Base-by-base conservation (phyloP, 2,113 vertebrate genomes). In the Panurus biarmicus region DNA sequence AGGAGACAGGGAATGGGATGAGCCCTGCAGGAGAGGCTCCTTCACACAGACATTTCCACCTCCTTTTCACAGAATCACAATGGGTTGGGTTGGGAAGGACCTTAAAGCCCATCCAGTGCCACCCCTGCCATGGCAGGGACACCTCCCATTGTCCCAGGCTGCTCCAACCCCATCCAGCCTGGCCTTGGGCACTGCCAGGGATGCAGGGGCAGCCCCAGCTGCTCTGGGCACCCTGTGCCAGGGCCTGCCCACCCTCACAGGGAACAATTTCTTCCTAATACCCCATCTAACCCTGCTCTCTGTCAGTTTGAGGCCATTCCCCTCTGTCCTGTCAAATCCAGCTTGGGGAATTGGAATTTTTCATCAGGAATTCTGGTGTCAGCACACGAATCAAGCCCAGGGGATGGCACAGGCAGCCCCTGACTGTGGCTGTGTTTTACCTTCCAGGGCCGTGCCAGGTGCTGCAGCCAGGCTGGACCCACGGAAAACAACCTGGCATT, bases 231-330 rank as follows among this genome's bases (percentile, higher is more conserved):
- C 17, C 14, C 31, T 56, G n/a, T 73, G 28, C 40, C 42, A 64
- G n/a, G 14, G 14, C 9, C n/a, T 38, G 10, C 7, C 4, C 40
- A 40, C 10, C 47, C 10, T 47, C 24, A 20, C 48, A 78, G 20
- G 4, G 3, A 31, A 6, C 0, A 17, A 35, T 12, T 40, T 4
- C 24, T 14, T 17, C 57, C 4, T 9, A 17, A 29, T 7, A 5
- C 11, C n/a, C n/a, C 17, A 31, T 8, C 42, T 35, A 15, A 56
- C 26, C 13, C 35, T 14, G 0, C 9, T 7, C 28, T n/a, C 12
- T 14, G 14, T 12, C 65, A 47, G 10, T 40, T 29, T 71, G 74
- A 62, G 35, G 16, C 25, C 57, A 12, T 62, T 64, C 29, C 7
- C n/a, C 29, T 47, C 6, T 61, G 26, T n/a, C 47, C 23, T 22